A percentile compares a stretch with the other conserved stretches of the same genome.
These are phyloP conservation scores for Sardinella longiceps DNA, from an alignment of 2,797 vertebrate genomes.

Conservation along the genomic window DNA sequence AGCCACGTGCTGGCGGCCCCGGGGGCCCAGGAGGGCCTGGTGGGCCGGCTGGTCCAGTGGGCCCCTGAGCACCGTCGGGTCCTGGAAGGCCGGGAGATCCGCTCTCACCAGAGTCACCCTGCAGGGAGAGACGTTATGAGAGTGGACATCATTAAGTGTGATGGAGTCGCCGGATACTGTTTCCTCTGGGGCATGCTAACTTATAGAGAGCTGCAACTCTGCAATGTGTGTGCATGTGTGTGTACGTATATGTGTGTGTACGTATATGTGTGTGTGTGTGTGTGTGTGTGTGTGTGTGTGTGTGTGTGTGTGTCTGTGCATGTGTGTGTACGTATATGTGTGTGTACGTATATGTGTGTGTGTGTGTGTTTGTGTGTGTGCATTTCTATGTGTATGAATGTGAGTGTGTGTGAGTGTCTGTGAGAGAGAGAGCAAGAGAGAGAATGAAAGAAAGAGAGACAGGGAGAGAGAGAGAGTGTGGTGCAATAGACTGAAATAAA, in stretches of 20 bases:
- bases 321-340: neutral
- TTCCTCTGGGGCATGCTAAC: neutral
- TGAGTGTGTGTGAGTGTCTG: neutral
- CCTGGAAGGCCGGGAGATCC: conserved; percentile 84
- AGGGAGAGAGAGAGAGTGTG: neutral
- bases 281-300: neutral
- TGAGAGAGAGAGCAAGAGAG: no score
- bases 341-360: neutral
- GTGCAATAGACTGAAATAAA: neutral
- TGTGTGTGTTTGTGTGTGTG: neutral
- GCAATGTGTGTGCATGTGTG: conserved; percentile 4
- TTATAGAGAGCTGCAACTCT: neutral
- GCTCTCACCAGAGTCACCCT: conserved; percentile 84
- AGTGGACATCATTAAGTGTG: neutral
- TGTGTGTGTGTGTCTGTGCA: neutral
- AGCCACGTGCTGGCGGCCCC: conserved; percentile 65
- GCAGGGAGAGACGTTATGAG: conserved; percentile 18
- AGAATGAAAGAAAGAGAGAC: no score
- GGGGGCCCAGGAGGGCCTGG: conserved; percentile 81
- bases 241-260: neutral
- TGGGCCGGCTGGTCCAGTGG: conserved; percentile 79
- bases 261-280: neutral
- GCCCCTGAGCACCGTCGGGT: conserved; percentile 77
- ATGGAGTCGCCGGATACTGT: neutral
- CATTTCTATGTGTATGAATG: no score